These are phyloP conservation scores for Galeopterus variegatus DNA, from an alignment of 2,113 vertebrate species.

Conservation along the genomic window DNA sequence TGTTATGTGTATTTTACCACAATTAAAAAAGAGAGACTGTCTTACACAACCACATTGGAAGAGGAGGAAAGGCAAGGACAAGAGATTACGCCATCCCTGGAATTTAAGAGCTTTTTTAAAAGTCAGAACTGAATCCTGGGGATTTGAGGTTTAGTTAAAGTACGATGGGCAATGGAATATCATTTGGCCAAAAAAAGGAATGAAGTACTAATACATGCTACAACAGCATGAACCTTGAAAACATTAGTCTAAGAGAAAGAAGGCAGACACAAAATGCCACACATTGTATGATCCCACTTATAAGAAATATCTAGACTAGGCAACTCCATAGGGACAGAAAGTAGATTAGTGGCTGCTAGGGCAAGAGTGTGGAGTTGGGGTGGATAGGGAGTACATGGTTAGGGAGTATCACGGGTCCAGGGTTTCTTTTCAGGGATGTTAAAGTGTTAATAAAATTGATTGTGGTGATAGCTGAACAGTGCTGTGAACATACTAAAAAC, in stretches of 20 bases:
- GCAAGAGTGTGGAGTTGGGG: neutral
- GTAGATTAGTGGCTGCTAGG: neutral
- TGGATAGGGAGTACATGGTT: too few species aligned
- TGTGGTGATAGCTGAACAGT: neutral
- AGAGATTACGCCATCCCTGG: neutral
- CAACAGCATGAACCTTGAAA: neutral
- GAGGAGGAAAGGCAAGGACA: neutral
- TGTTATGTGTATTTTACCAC: neutral
- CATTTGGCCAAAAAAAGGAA: neutral
- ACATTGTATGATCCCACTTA: neutral
- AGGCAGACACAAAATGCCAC: neutral
- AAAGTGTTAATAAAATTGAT: neutral
- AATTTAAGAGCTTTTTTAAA: constrained; percentile 4
- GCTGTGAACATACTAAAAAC: neutral
- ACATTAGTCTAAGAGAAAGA: neutral
- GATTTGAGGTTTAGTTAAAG: neutral
- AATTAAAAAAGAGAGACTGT: neutral
- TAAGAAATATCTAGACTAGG: neutral
- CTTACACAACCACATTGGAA: neutral
- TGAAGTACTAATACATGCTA: neutral
- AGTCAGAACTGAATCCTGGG: neutral
- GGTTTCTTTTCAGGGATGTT: neutral
- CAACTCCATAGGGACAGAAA: neutral
- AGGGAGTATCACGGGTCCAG: neutral
- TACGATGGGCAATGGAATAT: neutral